Conservation (phyloP, 92 coral and sea anemone genomes). For the Paragorgia papillata region DNA sequence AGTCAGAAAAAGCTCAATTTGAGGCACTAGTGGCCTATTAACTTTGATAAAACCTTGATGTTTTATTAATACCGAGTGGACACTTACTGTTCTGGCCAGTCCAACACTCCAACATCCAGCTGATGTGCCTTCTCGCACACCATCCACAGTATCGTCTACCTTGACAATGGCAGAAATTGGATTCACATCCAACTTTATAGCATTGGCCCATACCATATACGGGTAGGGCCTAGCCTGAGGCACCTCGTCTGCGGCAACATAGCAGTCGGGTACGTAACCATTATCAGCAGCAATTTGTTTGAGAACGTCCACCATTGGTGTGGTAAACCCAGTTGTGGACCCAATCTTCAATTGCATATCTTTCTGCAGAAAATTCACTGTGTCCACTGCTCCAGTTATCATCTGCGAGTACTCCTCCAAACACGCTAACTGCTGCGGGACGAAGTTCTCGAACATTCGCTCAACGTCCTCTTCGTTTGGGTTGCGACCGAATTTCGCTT, state of each 20-base stretch:
- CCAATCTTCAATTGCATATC: constrained; percentile 88
- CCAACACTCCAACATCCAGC: constrained; percentile 99
- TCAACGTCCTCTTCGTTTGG: constrained; percentile 89
- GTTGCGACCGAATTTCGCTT: constrained; percentile 78
- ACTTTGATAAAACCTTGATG: too few species aligned
- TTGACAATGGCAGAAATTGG: constrained; percentile 93
- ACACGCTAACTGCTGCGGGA: constrained; percentile 79
- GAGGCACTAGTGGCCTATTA: too few species aligned
- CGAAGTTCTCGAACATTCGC: constrained; percentile 83
- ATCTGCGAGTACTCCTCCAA: constrained; percentile 74
- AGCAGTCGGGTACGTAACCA: constrained; percentile 93
- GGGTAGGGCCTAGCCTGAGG: constrained; percentile 99
- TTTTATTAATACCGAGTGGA: too few species aligned
- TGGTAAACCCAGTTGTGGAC: constrained; percentile 94
- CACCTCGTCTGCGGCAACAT: constrained; percentile 99
- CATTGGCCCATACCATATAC: constrained; percentile 98
- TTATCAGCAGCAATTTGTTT: constrained; percentile 78
- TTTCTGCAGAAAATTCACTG: constrained; percentile 64
- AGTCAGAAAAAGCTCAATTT: too few species aligned
- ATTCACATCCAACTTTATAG: constrained; percentile 83
- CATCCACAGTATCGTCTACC: constrained; percentile 98
- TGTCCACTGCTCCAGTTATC: constrained; percentile 98
- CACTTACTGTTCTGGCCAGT: constrained; percentile 98
- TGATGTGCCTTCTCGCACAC: constrained; percentile 92
- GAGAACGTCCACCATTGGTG: constrained; percentile 80